phyloP scores from a whole-genome alignment of 1,140 invertebrate species.

The Stenopsyche tienmushanensis region DNA sequence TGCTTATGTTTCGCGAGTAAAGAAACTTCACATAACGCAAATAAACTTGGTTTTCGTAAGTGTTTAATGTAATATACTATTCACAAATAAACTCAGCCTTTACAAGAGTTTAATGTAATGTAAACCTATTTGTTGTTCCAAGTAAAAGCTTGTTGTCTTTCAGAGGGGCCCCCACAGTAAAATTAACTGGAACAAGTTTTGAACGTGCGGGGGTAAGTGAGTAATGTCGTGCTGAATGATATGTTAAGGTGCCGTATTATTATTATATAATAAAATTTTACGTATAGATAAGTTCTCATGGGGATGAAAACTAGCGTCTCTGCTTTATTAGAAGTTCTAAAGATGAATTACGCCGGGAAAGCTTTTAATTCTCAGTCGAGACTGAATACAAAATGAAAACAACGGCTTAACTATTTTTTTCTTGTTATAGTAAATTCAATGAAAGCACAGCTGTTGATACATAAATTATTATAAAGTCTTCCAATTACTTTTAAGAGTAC shows the following conservation, averaged over 20 bases:
- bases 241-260: constrained; percentile 1
- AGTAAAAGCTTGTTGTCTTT: constrained; percentile 35
- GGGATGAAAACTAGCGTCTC: neutral
- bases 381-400: no score
- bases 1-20: constrained; percentile 1
- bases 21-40: constrained; percentile 29
- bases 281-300: neutral
- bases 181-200: constrained; percentile 26
- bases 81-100: constrained; percentile 35
- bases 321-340: no score
- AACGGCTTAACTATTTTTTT: no score
- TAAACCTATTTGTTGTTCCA: constrained; percentile 38
- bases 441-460: no score
- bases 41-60: constrained; percentile 30
- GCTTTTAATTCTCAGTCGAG: no score
- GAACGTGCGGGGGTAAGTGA: no score
- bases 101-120: constrained; percentile 38
- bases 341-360: no score
- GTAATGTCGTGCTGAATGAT: constrained; percentile 18
- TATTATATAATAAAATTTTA: neutral
- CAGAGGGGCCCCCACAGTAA: constrained; percentile 1
- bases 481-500: no score
- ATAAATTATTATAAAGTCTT: no score
- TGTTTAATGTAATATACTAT: constrained; percentile 39
- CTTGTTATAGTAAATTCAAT: no score